Percentiles rank a stretch among this genome's conserved stretches.
Conservation (phyloP, 2,113 vertebrate genomes). For the Orycteropus afer region DNA sequence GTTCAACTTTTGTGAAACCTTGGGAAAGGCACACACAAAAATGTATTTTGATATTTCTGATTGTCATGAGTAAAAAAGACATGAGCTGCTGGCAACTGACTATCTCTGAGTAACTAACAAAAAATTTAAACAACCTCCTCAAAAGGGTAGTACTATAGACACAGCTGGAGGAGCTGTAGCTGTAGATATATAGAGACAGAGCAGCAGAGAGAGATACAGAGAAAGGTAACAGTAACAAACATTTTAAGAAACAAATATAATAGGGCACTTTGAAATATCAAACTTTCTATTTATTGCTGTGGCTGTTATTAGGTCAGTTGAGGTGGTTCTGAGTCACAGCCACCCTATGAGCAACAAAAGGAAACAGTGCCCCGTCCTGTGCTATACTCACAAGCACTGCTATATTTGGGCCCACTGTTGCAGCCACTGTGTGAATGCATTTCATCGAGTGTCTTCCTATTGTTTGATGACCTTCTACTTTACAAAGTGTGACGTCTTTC, state of each 20-base stretch:
- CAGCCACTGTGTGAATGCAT: not conserved
- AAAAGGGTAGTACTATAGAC: too few species aligned
- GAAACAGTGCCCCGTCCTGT: not conserved
- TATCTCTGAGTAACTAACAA: conserved; percentile 42
- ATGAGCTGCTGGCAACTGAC: not conserved
- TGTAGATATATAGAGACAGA: not conserved
- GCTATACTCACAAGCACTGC: not conserved
- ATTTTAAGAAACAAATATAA: not conserved
- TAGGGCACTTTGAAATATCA: not conserved
- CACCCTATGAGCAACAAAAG: not conserved
- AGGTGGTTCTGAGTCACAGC: not conserved
- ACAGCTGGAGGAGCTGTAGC: too few species aligned
- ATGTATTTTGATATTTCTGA: conserved; percentile 69
- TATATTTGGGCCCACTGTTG: not conserved
- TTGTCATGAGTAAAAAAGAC: conserved; percentile 62
- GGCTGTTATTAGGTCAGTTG: not conserved
- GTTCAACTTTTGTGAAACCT: conserved; percentile 84
- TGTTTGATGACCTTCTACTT: not conserved
- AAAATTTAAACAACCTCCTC: not conserved
- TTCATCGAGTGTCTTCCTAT: not conserved
- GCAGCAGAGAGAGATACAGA: not conserved
- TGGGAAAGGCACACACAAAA: conserved; percentile 86
- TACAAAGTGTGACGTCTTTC: not conserved
- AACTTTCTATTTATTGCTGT: not conserved
- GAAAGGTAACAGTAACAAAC: too few species aligned